These are phyloP conservation scores for Maconellicoccus hirsutus DNA, from an alignment of 1,140 invertebrate species.

Conservation along the genomic window DNA sequence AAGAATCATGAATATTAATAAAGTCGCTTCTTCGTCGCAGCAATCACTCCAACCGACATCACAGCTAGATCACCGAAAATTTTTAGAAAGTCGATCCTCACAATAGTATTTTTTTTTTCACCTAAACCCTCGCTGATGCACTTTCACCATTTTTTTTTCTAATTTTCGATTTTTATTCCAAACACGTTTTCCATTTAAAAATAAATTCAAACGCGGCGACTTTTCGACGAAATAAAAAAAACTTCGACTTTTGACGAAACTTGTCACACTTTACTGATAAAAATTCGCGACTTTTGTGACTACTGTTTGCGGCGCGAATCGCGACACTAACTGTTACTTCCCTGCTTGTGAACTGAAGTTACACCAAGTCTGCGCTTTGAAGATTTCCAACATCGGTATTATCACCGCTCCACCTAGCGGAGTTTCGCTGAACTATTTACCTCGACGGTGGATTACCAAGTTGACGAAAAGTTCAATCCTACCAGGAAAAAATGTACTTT, in stretches of 20 bases:
- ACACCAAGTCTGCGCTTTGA: conserved; percentile 14
- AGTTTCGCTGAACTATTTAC: background rate
- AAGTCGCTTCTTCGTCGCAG: background rate
- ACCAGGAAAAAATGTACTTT: conserved; percentile 12
- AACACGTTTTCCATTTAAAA: too few relatives aligned
- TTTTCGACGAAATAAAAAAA: background rate
- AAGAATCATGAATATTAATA: conserved; percentile 1
- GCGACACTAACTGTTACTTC: conserved; percentile 21
- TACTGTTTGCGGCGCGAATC: conserved; percentile 14
- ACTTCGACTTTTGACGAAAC: conserved; percentile 3
- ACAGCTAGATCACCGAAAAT: background rate
- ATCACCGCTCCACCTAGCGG: conserved; percentile 1
- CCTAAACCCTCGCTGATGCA: background rate
- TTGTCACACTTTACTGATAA: background rate
- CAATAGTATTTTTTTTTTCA: background rate
- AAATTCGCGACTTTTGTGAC: conserved; percentile 17
- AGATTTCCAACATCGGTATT: background rate
- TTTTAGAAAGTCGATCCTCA: background rate
- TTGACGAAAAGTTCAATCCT: background rate
- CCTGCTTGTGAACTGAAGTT: background rate
- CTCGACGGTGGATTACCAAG: background rate
- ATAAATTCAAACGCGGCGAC: background rate
- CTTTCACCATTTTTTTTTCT: background rate
- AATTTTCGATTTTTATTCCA: too few relatives aligned
- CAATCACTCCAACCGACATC: background rate